These are phyloP conservation scores for Archips crataeganus DNA, from an alignment of 2,888 invertebrate species.

Conservation along the genomic window DNA sequence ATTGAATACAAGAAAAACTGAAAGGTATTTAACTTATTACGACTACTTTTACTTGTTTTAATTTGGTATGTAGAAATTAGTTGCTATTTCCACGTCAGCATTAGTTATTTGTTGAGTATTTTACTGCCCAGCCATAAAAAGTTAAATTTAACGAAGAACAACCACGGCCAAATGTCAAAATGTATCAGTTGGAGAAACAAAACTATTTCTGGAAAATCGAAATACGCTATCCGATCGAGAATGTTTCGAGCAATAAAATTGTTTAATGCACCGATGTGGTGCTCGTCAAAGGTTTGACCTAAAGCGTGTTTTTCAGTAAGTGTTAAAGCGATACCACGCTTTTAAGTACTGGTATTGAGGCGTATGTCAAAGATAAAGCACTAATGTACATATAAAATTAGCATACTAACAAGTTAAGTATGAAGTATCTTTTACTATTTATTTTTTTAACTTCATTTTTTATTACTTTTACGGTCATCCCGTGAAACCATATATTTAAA, in stretches of 20 bases:
- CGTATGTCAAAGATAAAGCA: too few relatives aligned
- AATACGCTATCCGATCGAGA: constrained; percentile 63
- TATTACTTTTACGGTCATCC: too few relatives aligned
- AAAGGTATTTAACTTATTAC: too few relatives aligned
- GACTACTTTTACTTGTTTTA: background rate
- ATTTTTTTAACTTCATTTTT: too few relatives aligned
- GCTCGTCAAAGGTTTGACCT: constrained; percentile 68
- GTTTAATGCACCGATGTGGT: constrained; percentile 77
- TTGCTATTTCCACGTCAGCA: background rate
- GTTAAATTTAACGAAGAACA: constrained; percentile 35
- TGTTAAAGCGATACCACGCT: background rate
- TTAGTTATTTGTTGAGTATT: constrained; percentile 18
- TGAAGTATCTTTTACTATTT: too few relatives aligned
- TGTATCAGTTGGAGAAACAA: constrained; percentile 31
- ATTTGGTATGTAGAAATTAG: background rate
- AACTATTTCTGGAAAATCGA: constrained; percentile 47
- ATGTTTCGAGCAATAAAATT: constrained; percentile 75
- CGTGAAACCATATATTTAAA: too few relatives aligned
- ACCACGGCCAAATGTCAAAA: constrained; percentile 44
- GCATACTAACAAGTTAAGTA: too few relatives aligned
- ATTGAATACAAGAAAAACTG: too few relatives aligned
- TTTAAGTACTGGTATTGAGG: background rate
- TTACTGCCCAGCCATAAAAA: constrained; percentile 7
- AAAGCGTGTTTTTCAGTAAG: constrained; percentile 47
- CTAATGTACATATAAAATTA: too few relatives aligned